A percentile compares a stretch with the other conserved stretches of the same genome.
These are phyloP conservation scores for Ophioderma brevispina DNA, from an alignment of 35 echinoderm and acorn worm genomes.

Conservation along the genomic window DNA sequence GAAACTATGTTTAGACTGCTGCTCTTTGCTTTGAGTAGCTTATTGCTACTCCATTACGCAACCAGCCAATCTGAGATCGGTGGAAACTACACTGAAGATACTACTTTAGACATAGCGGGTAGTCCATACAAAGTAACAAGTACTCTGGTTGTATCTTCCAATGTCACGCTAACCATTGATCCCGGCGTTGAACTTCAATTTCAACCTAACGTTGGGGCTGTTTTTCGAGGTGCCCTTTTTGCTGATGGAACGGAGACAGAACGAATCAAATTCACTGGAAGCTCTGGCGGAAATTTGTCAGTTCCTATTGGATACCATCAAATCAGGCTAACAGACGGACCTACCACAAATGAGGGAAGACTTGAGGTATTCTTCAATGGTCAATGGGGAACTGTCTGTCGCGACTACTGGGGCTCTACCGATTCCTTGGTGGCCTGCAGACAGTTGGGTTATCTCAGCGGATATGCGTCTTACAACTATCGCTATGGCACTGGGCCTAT, in stretches of 20 bases:
- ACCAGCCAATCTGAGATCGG: neutral
- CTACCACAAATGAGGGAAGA: neutral
- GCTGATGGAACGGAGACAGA: neutral
- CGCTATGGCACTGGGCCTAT: neutral
- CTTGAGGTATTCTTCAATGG: neutral
- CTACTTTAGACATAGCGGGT: neutral
- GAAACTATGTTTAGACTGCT: too few species aligned
- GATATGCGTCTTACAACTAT: neutral
- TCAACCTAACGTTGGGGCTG: neutral
- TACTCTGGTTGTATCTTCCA: neutral
- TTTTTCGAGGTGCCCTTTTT: neutral
- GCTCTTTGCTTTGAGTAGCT: neutral
- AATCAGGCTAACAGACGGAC: neutral
- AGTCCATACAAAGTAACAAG: neutral
- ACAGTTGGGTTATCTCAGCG: neutral
- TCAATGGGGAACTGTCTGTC: neutral
- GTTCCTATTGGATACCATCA: neutral
- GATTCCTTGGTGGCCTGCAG: neutral
- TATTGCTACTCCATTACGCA: neutral
- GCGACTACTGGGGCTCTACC: neutral
- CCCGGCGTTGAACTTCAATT: neutral
- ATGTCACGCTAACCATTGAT: neutral
- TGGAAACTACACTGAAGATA: neutral
- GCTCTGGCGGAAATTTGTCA: neutral
- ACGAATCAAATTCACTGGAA: neutral